Base-by-base conservation (phyloP, 2,797 vertebrate genomes). In the Xenops minutus region DNA sequence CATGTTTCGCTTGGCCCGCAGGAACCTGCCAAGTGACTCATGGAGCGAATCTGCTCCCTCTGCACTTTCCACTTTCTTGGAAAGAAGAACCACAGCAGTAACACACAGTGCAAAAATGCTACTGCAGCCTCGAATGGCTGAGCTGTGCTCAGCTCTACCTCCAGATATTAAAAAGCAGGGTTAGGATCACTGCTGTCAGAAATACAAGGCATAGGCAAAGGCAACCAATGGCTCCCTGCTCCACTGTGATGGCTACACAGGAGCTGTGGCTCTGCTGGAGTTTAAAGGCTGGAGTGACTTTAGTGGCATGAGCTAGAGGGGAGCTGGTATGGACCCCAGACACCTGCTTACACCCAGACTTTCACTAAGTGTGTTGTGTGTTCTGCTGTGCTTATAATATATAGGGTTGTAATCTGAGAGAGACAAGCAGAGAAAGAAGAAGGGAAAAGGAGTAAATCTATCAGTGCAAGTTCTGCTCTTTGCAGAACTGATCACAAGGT, bases 1-100 rank as follows among this genome's bases (percentile, higher is more conserved):
- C 0, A 0, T 2, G 1, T 39, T 77, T 63, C 3, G 0, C 32
- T 67, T 76, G 75, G 69, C 76, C 91, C 2, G 3, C 32, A 76
- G 77, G 55, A 88, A 18, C 12, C 48, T 82, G 56, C 46, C 41
- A 6, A 2, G 44, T 48, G 69, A 93, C 77, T 96, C 89, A 88
- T 4, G 4, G 29, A 68, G 85, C 1, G 0, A 22, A 92, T 71
- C 76, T 1, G 0, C 26, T 93, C 61, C 48, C 54, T 81, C 34
- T 12, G 0, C 11, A 12, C 46, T 74, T 46, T 29, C 54, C 23
- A 3, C 15, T 71, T 82, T 26, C 66, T 58, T 79, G 46, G 83
- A 64, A 90, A 61, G 78, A 69, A 76, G 64, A 6, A 8, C 6
- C 2, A 10, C 41, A 64, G 73, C 44, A 64, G 9, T 4, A 64